These are phyloP conservation scores for Acrossocheilus fasciatus DNA, from an alignment of 2,797 vertebrate genomes.

Conservation along the genomic window DNA sequence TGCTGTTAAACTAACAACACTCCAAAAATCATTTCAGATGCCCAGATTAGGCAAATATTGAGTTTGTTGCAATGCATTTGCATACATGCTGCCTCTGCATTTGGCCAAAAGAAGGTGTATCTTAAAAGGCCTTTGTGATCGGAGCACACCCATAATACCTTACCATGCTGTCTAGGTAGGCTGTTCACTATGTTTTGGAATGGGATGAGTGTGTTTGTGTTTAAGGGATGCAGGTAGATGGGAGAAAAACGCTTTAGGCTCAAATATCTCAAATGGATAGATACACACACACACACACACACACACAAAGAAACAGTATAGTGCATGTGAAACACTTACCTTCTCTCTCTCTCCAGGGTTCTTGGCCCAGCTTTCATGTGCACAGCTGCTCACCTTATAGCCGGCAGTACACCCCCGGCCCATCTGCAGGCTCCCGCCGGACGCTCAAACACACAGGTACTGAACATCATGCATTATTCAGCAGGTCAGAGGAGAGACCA, in stretches of 20 bases:
- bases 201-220: conserved; percentile 52
- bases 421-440: conserved; percentile 67
- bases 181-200: conserved; percentile 60
- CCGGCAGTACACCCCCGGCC: conserved; percentile 72
- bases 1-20: neutral
- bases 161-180: too few relatives aligned
- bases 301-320: conserved; percentile 25
- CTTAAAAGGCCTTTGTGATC: neutral
- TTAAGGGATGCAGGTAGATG: conserved; percentile 74
- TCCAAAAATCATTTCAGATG: neutral
- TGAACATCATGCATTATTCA: conserved; percentile 60
- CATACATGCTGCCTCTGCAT: neutral
- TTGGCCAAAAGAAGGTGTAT: neutral
- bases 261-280: conserved; percentile 53
- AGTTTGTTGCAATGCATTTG: neutral
- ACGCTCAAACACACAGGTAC: conserved; percentile 59
- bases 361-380: conserved; percentile 77
- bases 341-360: conserved; percentile 64
- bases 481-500: conserved; percentile 53
- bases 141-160: neutral
- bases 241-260: conserved; percentile 70
- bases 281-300: conserved; percentile 43
- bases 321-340: conserved; percentile 14
- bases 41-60: neutral
- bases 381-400: conserved; percentile 82